Evolutionary conservation across 2,797 vertebrate species (phyloP), one percentile per base, ranked within the genome.

Genomic region (Rousettus madagascariensis): DNA sequence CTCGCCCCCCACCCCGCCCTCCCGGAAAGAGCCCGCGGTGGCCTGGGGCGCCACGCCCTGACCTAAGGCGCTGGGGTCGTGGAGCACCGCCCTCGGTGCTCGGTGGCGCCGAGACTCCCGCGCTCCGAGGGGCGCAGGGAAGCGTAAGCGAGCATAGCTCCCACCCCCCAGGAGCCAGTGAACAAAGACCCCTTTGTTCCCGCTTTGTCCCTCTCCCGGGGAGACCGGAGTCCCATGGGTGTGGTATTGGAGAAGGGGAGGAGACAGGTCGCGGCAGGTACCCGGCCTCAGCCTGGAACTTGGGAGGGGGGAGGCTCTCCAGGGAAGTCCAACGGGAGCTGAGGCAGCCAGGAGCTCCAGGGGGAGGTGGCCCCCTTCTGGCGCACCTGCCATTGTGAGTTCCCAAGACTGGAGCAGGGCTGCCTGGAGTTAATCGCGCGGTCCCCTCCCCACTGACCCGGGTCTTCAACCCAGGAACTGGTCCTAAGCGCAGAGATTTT

Each of bases 131-230:
- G 95, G 90, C 74, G 26, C 82, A 0, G 9, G 86, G 85, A 80
- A 91, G 57, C 0, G 78, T 41, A 4, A 38, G 72, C 57, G 46
- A 90, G 78, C 79, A 8, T 57, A 22, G 63, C 86, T 90, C 93
- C 94, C 94, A 59, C 86, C 89, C 97, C 86, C 83, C 69, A 26
- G 92, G 96, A 97, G 91, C 94, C 71, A 6, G 90, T 0, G 94
- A 97, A 97, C 97, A 97, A 97, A 97, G 97, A 96, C 96, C 96
- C 96, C 97, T 97, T 97, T 97, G 97, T 97, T 97, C 96, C 49
- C 30, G 69, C 96, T 63, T 33, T 0, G 95, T 90, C 96, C 97
- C 93, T 90, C 77, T 92, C 96, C 84, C 46, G 0, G 46, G 93
- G 97, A 97, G 95, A 41, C 93, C 7, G 1, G 95, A 97, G 97